phyloP scores from a whole-genome alignment of 2,888 invertebrate species.

The Ligdia adustata region DNA sequence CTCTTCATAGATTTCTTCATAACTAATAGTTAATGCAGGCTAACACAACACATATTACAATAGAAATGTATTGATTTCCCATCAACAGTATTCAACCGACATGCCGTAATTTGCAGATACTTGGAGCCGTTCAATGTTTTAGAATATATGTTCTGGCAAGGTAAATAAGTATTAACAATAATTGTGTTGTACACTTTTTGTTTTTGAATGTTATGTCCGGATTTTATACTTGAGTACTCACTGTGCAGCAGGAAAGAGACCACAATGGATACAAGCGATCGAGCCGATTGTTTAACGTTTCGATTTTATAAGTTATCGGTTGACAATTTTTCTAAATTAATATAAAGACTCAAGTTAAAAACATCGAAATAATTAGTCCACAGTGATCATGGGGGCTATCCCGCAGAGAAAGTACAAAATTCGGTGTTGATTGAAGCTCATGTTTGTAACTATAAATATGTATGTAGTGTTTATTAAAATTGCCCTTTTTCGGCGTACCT shows the following conservation, averaged over 20 bases:
- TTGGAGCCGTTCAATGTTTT: slow-evolving; percentile 76
- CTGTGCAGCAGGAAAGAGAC: slow-evolving; percentile 75
- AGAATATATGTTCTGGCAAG: slow-evolving; percentile 63
- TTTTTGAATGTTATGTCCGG: slow-evolving; percentile 59
- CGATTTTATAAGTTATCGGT: slow-evolving; percentile 71
- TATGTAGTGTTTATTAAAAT: slow-evolving; percentile 74
- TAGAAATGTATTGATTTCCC: slow-evolving; percentile 80
- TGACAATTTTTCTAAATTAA: slow-evolving; percentile 81
- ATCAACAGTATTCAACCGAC: slow-evolving; percentile 78
- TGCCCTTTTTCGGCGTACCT: slow-evolving; percentile 71
- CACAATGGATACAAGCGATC: slow-evolving; percentile 78
- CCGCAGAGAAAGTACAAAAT: slow-evolving; percentile 82
- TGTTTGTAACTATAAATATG: slow-evolving; percentile 74
- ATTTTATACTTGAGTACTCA: slow-evolving; percentile 78
- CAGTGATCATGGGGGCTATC: slow-evolving; percentile 76
- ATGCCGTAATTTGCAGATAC: slow-evolving; percentile 81
- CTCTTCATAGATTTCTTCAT: slow-evolving; percentile 78
- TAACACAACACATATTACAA: slow-evolving; percentile 80
- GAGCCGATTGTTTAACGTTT: slow-evolving; percentile 63
- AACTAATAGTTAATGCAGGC: slow-evolving; percentile 77
- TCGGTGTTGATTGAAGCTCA: slow-evolving; percentile 80
- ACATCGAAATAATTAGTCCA: slow-evolving; percentile 83
- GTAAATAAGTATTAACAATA: slow-evolving; percentile 45
- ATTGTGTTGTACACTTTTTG: slow-evolving; percentile 37
- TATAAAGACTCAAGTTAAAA: slow-evolving; percentile 76